Evolutionary conservation across 1,140 invertebrate species (phyloP).

Genomic region (Tetragonula clypearis): DNA sequence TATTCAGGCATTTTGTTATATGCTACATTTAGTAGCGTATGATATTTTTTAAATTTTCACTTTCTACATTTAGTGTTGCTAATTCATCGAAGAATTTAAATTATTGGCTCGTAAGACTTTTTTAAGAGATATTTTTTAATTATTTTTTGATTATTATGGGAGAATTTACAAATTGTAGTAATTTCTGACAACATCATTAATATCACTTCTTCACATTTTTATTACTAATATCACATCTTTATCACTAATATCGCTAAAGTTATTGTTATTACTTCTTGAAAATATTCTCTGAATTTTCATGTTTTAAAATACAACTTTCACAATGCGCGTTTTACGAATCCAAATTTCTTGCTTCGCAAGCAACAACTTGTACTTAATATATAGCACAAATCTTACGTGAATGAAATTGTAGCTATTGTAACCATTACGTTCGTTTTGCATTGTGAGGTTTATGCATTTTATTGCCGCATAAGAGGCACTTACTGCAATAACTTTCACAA

Average conservation of each 20-base stretch:
- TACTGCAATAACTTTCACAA: background rate
- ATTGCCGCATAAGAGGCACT: background rate
- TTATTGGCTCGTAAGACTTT: background rate
- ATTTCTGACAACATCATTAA: no score
- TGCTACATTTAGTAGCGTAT: background rate
- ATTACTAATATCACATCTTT: background rate
- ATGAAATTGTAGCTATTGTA: background rate
- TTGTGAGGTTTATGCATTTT: background rate
- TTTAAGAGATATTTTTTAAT: background rate
- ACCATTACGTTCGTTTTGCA: background rate
- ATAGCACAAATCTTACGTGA: background rate
- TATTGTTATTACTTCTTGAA: background rate
- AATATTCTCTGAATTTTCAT: fast-evolving
- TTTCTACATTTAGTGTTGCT: background rate
- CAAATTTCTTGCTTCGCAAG: background rate
- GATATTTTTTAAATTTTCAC: background rate
- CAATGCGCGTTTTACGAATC: fast-evolving
- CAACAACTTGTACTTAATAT: no score
- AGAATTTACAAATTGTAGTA: fast-evolving
- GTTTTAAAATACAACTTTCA: background rate
- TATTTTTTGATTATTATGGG: no score
- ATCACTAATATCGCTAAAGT: background rate
- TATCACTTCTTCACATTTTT: no score
- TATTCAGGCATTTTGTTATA: no score
- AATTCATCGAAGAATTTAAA: background rate